A percentile compares a stretch with the other conserved stretches of the same genome.
phyloP scores from a whole-genome alignment of 2,113 vertebrate species.

The Rana temporaria region DNA sequence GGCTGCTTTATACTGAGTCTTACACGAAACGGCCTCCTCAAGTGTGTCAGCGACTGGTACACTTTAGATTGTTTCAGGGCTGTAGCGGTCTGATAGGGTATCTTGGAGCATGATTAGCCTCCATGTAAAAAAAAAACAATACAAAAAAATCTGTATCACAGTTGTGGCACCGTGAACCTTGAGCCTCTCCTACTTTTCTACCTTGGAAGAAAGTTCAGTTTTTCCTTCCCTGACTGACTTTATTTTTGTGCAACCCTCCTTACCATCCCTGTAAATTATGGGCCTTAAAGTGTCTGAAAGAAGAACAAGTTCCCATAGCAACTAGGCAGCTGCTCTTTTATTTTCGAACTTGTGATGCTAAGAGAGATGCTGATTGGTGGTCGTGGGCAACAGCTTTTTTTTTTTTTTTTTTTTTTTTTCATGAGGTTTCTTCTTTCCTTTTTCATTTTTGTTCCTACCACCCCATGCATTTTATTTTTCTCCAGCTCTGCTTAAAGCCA shows the following conservation, averaged over 20 bases:
- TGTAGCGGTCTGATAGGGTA: conserved; percentile 20
- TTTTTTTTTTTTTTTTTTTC: too few relatives aligned
- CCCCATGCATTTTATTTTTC: too few relatives aligned
- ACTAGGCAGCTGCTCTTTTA: too few relatives aligned
- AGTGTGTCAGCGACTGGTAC: conserved; percentile 1
- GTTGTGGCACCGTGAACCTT: conserved; percentile 13
- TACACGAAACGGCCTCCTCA: background rate
- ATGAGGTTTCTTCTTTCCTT: too few relatives aligned
- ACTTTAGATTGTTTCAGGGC: conserved; percentile 3
- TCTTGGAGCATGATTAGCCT: conserved; percentile 2
- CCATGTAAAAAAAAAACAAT: background rate
- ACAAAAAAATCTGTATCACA: background rate
- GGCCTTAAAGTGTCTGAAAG: too few relatives aligned
- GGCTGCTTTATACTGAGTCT: background rate
- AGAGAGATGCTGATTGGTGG: too few relatives aligned
- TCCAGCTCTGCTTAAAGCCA: too few relatives aligned
- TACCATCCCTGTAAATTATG: too few relatives aligned
- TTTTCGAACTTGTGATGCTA: too few relatives aligned
- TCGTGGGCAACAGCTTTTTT: too few relatives aligned
- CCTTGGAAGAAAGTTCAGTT: background rate
- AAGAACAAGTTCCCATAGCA: too few relatives aligned
- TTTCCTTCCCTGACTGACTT: background rate
- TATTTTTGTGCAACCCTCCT: background rate
- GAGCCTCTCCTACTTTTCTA: background rate
- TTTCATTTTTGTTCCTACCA: too few relatives aligned